A percentile compares a stretch with the other conserved stretches of the same genome.
phyloP scores from a whole-genome alignment of 2,888 invertebrate species.

The Drosophila rubida region DNA sequence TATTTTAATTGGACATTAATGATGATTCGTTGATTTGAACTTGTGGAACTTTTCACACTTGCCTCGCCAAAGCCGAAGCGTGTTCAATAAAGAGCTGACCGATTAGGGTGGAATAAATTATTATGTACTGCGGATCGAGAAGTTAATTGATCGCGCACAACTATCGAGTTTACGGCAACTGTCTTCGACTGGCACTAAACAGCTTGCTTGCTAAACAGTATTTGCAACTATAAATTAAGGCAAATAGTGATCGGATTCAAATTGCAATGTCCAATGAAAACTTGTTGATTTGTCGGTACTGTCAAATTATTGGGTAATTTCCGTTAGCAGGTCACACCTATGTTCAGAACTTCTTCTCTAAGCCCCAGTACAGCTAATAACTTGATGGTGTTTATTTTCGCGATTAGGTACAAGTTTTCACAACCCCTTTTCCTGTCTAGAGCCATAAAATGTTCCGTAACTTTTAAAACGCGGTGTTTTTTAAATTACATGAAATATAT shows the following conservation, averaged over 20 bases:
- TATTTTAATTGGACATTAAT: constrained; percentile 75
- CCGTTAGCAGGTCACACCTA: constrained; percentile 40
- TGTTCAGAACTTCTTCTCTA: constrained; percentile 9
- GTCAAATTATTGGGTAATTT: constrained; percentile 28
- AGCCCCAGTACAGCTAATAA: no score
- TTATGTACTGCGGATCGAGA: constrained; percentile 25
- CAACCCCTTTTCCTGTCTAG: constrained; percentile 23
- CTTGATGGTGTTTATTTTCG: constrained; percentile 29
- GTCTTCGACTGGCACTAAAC: constrained; percentile 15
- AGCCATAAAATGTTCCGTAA: constrained; percentile 9
- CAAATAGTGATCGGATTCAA: neutral
- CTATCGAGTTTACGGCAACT: constrained; percentile 17
- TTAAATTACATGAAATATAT: neutral
- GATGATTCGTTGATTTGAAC: constrained; percentile 60
- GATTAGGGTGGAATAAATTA: constrained; percentile 52
- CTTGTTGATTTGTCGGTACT: constrained; percentile 21
- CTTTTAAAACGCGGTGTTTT: constrained; percentile 9
- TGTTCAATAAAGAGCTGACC: constrained; percentile 51
- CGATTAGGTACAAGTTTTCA: constrained; percentile 44
- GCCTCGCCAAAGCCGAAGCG: constrained; percentile 19
- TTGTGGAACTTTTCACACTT: constrained; percentile 56
- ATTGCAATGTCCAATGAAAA: neutral
- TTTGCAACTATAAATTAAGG: neutral
- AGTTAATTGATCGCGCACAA: constrained; percentile 52
- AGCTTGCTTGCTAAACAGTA: neutral